phyloP scores from a whole-genome alignment of 1,140 invertebrate species.

The Diprion similis region DNA sequence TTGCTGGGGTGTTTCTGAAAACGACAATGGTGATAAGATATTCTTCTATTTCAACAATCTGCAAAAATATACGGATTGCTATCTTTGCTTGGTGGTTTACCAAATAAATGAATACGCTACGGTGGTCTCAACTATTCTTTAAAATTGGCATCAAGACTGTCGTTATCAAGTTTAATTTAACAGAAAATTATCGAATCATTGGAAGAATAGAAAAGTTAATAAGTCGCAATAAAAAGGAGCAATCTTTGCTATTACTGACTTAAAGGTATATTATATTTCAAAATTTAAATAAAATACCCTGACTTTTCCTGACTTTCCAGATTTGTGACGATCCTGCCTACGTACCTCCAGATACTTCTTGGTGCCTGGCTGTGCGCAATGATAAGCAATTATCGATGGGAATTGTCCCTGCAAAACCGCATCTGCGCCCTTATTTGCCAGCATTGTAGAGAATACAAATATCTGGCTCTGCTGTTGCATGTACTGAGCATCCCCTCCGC shows the following conservation, averaged over 20 bases:
- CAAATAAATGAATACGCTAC: no score
- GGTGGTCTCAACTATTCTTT: no score
- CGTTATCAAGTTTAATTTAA: no score
- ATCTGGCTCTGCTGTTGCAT: conserved; percentile 98
- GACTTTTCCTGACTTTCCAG: no score
- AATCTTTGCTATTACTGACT: conserved; percentile 13
- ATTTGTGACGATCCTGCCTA: no score
- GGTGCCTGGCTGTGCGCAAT: conserved; percentile 92
- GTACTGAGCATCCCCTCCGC: conserved; percentile 71
- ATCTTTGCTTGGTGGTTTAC: conserved; percentile 9
- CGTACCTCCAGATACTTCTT: conserved; percentile 92
- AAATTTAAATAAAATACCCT: no score
- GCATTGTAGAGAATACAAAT: conserved; percentile 93
- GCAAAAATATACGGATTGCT: conserved; percentile 6
- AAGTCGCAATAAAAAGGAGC: conserved; percentile 13
- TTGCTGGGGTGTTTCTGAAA: conserved; percentile 87
- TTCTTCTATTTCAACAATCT: conserved; percentile 12
- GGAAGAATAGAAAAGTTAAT: no score
- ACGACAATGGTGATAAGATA: conserved; percentile 37
- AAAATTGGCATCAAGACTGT: no score
- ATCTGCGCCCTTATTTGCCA: conserved; percentile 95
- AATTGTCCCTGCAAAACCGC: conserved; percentile 88
- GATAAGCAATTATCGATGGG: conserved; percentile 92
- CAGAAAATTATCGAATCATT: no score
- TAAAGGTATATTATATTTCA: no score